phyloP scores from a whole-genome alignment of 2,797 vertebrate genomes.

The Aldrovandia affinis region DNA sequence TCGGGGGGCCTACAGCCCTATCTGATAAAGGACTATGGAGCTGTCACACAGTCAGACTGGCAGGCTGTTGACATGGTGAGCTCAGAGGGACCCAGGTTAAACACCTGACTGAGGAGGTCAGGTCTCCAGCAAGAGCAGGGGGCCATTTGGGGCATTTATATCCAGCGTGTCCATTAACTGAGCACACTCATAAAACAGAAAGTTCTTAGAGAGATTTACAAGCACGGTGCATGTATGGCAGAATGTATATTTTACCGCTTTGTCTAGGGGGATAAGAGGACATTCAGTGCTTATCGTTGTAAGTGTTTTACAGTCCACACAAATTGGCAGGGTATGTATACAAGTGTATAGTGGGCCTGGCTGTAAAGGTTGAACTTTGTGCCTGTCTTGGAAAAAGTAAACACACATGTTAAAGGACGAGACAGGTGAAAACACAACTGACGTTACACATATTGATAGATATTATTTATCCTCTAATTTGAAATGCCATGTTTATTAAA shows the following conservation, averaged over 20 bases:
- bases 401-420: too few species aligned
- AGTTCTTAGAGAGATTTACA: constrained; percentile 68
- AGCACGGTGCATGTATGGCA: constrained; percentile 35
- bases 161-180: constrained; percentile 58
- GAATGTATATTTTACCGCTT: constrained; percentile 22
- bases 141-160: constrained; percentile 56
- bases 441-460: neutral
- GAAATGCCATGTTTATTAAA: constrained; percentile 1
- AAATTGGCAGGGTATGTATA: constrained; percentile 21
- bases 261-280: neutral
- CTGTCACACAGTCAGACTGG: constrained; percentile 65
- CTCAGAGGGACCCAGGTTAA: constrained; percentile 60
- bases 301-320: constrained; percentile 26
- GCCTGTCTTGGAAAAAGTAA: neutral
- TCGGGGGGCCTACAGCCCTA: neutral
- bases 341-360: neutral
- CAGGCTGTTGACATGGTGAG: constrained; percentile 65
- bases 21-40: constrained; percentile 53
- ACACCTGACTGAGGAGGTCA: constrained; percentile 52
- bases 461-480: neutral
- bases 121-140: constrained; percentile 55
- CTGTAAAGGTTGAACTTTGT: constrained; percentile 17
- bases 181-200: constrained; percentile 62
- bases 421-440: neutral
- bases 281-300: neutral